Evolutionary conservation across 2,113 vertebrate species (phyloP).

Genomic region (Chaenogobius annularis): DNA sequence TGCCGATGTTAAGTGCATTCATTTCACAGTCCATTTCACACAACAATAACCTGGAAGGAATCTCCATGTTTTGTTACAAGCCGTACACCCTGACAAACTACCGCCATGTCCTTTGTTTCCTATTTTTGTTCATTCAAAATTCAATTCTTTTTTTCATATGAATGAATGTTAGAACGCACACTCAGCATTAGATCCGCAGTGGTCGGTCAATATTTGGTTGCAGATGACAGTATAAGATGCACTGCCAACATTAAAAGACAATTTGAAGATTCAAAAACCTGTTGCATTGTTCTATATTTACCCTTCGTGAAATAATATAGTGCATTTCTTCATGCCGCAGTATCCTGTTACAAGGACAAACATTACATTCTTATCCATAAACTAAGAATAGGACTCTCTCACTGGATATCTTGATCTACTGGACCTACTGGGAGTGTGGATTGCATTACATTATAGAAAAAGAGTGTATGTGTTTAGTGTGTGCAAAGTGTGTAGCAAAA

Average conservation of each 20-base stretch:
- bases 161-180: conserved; percentile 36
- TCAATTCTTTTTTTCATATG: conserved; percentile 24
- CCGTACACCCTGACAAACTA: conserved; percentile 52
- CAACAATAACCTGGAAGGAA: conserved; percentile 59
- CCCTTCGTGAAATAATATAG: conserved; percentile 7
- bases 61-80: conserved; percentile 56
- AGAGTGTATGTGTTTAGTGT: background rate
- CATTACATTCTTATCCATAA: conserved; percentile 27
- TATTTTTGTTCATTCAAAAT: conserved; percentile 43
- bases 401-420: background rate
- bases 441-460: conserved; percentile 4
- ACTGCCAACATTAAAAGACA: conserved; percentile 35
- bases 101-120: conserved; percentile 37
- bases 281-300: conserved; percentile 32
- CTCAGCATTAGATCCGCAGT: conserved; percentile 17
- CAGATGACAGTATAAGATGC: conserved; percentile 28
- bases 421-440: background rate
- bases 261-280: conserved; percentile 40
- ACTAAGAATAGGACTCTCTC: conserved; percentile 4
- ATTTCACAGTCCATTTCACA: conserved; percentile 80
- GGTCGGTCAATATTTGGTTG: conserved; percentile 19
- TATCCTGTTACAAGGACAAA: conserved; percentile 30
- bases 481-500: background rate
- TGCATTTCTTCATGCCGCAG: conserved; percentile 19
- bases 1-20: conserved; percentile 77